These are phyloP conservation scores for Apotomis turbidana DNA, from an alignment of 2,888 invertebrate species.

Conservation along the genomic window DNA sequence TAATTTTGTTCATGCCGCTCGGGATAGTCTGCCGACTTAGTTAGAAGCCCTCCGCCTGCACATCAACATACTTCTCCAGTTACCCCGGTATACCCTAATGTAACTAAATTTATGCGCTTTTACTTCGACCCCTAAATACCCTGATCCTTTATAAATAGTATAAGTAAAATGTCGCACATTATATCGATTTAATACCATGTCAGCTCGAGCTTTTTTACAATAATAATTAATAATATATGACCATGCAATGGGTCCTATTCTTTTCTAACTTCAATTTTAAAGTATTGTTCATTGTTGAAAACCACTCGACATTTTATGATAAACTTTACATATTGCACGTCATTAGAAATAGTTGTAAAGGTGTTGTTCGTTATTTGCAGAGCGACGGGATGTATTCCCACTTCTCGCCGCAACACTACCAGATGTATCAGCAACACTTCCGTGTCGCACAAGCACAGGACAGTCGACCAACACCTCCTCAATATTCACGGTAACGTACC, in stretches of 20 bases:
- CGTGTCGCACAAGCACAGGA: conserved; percentile 81
- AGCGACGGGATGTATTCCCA: conserved; percentile 80
- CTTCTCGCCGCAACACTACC: conserved; percentile 80
- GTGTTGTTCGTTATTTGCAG: conserved; percentile 56
- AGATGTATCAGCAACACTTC: conserved; percentile 81
- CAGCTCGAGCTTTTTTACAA: neutral
- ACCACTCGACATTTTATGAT: too few species aligned
- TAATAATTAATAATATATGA: neutral
- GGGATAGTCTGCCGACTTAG: conserved; percentile 86
- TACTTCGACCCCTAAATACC: conserved; percentile 19
- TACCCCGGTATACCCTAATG: conserved; percentile 85
- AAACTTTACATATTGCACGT: neutral
- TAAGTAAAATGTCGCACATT: neutral
- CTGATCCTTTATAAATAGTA: neutral
- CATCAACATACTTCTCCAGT: conserved; percentile 91
- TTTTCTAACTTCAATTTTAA: too few species aligned
- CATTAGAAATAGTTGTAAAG: neutral
- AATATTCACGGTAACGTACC: conserved; percentile 67
- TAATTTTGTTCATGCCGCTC: conserved; percentile 71
- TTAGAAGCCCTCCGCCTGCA: conserved; percentile 92
- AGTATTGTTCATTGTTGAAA: too few species aligned
- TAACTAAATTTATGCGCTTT: conserved; percentile 54
- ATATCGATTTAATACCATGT: neutral
- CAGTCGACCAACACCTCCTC: conserved; percentile 70
- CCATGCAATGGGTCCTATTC: too few species aligned